phyloP scores from a whole-genome alignment of 2,113 vertebrate genomes.

The Tichodroma muraria region DNA sequence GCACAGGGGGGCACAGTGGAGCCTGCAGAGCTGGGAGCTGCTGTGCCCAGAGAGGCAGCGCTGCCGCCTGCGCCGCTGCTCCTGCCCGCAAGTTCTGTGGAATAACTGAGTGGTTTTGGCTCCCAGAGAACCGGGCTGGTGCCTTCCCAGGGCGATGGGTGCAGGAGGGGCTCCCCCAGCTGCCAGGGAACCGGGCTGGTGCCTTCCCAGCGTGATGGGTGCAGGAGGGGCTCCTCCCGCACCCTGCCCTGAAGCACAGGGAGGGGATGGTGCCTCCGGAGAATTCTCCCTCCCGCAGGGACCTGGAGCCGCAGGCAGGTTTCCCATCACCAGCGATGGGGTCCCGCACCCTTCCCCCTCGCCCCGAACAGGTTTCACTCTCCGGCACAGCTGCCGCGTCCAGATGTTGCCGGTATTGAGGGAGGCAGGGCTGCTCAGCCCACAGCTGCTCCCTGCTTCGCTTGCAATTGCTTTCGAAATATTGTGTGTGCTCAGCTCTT shows the following conservation, averaged over 20 bases:
- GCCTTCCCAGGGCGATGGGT: not conserved
- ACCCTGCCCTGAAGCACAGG: not conserved
- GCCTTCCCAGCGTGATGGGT: rapidly evolving
- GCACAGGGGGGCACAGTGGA: too few species aligned
- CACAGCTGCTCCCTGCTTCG: slow-evolving; percentile 48
- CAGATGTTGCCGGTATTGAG: slow-evolving; percentile 43
- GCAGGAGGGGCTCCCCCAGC: not conserved
- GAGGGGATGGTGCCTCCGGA: not conserved
- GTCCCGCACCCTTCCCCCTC: not conserved
- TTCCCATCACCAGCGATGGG: not conserved
- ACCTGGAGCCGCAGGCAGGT: not conserved
- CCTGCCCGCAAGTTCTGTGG: not conserved
- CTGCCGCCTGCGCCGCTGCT: not conserved
- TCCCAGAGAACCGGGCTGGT: not conserved
- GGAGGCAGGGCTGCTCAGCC: slow-evolving; percentile 35
- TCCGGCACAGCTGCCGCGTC: slow-evolving; percentile 23
- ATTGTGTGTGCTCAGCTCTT: slow-evolving; percentile 36
- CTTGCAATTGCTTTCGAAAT: slow-evolving; percentile 33
- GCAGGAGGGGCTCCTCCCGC: not conserved
- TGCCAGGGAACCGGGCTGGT: rapidly evolving
- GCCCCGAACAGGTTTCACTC: not conserved
- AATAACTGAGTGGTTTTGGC: not conserved
- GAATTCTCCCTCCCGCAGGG: rapidly evolving
- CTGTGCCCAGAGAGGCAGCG: not conserved
- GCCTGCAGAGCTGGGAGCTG: not conserved